Percentiles rank a stretch among this genome's conserved stretches.
Conservation (phyloP, 2,113 vertebrate species). For the Peromyscus leucopus region DNA sequence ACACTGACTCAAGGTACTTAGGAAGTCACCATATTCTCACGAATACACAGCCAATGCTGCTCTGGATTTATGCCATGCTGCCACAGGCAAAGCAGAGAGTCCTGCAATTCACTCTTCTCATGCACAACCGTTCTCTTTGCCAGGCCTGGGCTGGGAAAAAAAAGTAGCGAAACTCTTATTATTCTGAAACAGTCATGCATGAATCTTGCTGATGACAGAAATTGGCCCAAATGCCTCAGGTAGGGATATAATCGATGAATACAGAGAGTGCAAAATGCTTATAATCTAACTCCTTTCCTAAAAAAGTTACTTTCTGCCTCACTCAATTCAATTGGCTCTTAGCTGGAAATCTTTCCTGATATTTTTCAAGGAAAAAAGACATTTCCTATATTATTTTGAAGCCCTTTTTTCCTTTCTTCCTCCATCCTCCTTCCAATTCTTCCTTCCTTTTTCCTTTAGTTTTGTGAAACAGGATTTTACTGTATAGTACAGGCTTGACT, state of each 20-base stretch:
- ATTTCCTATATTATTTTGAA: neutral
- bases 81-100: neutral
- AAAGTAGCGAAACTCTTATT: neutral
- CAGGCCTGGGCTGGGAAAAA: neutral
- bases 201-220: conserved; percentile 56
- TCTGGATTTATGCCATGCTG: neutral
- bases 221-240: conserved; percentile 29
- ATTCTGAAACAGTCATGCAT: conserved; percentile 37
- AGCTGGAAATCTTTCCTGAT: neutral
- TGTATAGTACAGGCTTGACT: neutral
- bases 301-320: neutral
- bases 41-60: neutral
- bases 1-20: neutral
- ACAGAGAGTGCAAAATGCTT: neutral
- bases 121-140: neutral
- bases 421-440: neutral
- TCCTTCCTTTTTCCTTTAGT: too few relatives aligned
- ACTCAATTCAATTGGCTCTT: neutral
- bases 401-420: neutral
- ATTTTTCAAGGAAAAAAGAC: neutral
- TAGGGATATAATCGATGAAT: neutral
- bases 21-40: neutral
- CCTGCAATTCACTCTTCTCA: neutral
- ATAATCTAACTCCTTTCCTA: conserved; percentile 11
- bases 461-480: neutral